Percentiles rank a stretch among this genome's conserved stretches.
Evolutionary conservation across 2,797 vertebrate species (phyloP).

Genomic region (Dendrocincla fuliginosa): DNA sequence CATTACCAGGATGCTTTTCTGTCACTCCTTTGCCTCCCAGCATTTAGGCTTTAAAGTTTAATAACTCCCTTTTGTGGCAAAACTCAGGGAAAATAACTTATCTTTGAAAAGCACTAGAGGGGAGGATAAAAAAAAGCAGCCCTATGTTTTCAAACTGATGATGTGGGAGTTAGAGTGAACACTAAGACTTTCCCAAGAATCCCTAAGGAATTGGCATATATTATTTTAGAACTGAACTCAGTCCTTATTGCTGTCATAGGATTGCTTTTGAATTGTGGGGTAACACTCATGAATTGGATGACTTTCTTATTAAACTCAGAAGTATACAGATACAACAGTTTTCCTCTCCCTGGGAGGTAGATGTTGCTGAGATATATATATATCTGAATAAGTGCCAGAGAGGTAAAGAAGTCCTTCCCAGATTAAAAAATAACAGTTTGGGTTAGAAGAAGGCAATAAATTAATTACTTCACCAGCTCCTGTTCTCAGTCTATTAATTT

Average conservation of each 20-base stretch:
- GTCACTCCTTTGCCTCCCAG: not conserved
- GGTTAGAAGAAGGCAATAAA: conserved; percentile 1
- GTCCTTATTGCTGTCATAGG: not conserved
- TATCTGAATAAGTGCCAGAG: not conserved
- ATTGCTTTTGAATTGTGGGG: not conserved
- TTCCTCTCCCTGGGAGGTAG: not conserved
- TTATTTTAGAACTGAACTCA: conserved; percentile 43
- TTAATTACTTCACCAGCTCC: not conserved
- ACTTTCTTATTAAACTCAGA: not conserved
- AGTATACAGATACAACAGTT: not conserved
- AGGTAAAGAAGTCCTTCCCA: not conserved
- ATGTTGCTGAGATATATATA: not conserved
- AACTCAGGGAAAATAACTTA: conserved; percentile 21
- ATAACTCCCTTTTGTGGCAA: conserved; percentile 8
- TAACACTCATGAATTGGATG: not conserved
- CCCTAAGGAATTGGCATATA: conserved; percentile 28
- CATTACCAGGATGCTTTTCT: not conserved
- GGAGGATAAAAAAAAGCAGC: not conserved
- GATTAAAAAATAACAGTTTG: not conserved
- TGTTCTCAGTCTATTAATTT: not conserved
- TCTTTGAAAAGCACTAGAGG: conserved; percentile 20
- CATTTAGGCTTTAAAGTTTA: not conserved
- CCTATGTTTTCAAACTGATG: not conserved
- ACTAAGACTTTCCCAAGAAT: conserved; percentile 56
- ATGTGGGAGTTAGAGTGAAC: not conserved